These are phyloP conservation scores for Rafetus swinhoei DNA, from an alignment of 2,113 vertebrate species.

Conservation along the genomic window DNA sequence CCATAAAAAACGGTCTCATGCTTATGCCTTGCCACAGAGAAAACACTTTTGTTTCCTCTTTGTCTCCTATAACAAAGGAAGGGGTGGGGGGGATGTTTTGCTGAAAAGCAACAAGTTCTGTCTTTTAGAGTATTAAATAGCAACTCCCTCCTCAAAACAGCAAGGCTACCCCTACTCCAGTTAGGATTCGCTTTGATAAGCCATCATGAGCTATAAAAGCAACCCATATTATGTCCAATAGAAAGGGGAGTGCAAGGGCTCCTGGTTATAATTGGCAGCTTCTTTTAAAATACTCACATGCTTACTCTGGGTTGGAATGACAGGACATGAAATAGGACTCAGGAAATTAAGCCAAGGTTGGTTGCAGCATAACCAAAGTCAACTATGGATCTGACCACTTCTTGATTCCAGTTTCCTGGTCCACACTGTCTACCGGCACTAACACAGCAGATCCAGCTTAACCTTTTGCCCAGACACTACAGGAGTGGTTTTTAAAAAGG, in stretches of 20 bases:
- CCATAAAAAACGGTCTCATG: constrained; percentile 75
- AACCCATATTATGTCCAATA: background rate
- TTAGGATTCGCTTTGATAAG: background rate
- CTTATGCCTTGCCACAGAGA: constrained; percentile 74
- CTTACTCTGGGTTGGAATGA: background rate
- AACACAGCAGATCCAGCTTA: constrained; percentile 9
- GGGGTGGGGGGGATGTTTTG: constrained; percentile 68
- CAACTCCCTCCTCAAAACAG: constrained; percentile 54
- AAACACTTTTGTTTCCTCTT: constrained; percentile 81
- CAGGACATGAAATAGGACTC: constrained; percentile 42
- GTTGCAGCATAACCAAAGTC: constrained; percentile 65
- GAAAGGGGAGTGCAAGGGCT: constrained; percentile 11
- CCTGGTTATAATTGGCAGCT: background rate
- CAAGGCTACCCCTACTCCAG: constrained; percentile 15
- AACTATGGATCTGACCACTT: constrained; percentile 58
- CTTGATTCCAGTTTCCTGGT: constrained; percentile 51
- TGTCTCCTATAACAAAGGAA: constrained; percentile 84
- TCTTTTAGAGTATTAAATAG: constrained; percentile 73
- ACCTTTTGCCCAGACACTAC: constrained; percentile 44
- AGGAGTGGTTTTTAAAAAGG: background rate
- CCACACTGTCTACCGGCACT: constrained; percentile 29
- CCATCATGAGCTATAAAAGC: constrained; percentile 22
- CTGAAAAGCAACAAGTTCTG: constrained; percentile 83
- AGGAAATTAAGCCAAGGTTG: constrained; percentile 53
- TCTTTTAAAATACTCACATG: constrained; percentile 49